phyloP scores from a whole-genome alignment of 2,113 vertebrate genomes.

The Nothobranchius furzeri region DNA sequence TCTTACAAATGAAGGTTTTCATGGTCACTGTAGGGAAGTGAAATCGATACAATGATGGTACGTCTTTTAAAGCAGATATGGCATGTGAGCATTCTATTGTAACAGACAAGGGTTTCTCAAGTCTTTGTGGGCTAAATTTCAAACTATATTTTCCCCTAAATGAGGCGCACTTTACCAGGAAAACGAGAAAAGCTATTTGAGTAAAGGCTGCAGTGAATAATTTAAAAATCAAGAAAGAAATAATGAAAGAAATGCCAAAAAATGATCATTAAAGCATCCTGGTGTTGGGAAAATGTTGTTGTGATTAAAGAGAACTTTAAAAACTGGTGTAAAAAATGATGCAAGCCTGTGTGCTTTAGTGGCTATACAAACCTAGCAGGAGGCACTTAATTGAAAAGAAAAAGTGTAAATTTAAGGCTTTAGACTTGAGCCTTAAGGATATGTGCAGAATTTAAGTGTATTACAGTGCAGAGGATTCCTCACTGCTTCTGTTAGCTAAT shows the following conservation, averaged over 20 bases:
- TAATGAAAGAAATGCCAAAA: too few species aligned
- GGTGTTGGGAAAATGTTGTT: background rate
- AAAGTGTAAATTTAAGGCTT: background rate
- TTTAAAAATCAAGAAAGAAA: background rate
- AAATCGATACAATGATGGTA: background rate
- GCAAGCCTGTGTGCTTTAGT: background rate
- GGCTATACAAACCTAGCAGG: background rate
- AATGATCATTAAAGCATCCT: background rate
- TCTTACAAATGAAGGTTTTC: background rate
- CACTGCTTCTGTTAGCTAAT: constrained; percentile 45
- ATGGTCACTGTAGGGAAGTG: background rate
- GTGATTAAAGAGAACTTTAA: background rate
- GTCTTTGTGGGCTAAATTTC: background rate
- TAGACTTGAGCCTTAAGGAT: constrained; percentile 17
- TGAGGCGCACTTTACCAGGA: background rate
- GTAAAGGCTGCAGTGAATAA: background rate
- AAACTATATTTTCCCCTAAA: background rate
- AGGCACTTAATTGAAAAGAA: constrained; percentile 28
- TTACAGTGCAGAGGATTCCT: constrained; percentile 6
- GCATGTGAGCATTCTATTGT: background rate
- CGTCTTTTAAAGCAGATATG: background rate
- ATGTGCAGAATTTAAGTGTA: constrained; percentile 6
- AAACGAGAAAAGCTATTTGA: background rate
- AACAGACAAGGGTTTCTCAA: background rate
- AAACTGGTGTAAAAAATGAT: too few species aligned